These are phyloP conservation scores for Mycteria americana DNA, from an alignment of 2,797 vertebrate species.

Conservation along the genomic window DNA sequence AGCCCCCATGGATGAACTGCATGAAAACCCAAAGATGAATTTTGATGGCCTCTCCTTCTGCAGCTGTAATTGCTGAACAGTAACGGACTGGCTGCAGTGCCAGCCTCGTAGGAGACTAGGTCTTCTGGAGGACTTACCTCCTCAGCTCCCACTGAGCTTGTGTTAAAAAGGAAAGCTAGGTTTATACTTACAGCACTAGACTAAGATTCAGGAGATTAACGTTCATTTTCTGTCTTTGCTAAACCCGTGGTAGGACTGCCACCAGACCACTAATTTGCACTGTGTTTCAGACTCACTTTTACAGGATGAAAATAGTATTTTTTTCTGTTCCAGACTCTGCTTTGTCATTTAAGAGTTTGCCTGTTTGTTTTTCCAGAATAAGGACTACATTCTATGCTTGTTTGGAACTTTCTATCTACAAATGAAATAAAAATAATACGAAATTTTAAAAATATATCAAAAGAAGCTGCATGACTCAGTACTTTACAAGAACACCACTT, in stretches of 20 bases:
- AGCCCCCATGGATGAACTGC: fast-evolving
- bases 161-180: neutral
- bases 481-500: neutral
- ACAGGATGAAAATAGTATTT: neutral
- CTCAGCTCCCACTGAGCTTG: neutral
- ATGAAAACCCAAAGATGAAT: neutral
- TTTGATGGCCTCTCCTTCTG: neutral
- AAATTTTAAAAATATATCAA: neutral
- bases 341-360: neutral
- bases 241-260: neutral
- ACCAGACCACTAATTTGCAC: neutral
- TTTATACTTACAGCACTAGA: neutral
- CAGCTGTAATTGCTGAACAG: neutral
- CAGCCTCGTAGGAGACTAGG: fast-evolving
- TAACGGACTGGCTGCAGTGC: neutral
- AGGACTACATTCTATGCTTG: neutral
- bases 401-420: neutral
- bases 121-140: neutral
- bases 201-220: neutral
- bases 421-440: neutral
- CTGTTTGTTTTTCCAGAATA: neutral
- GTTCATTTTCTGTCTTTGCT: neutral
- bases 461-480: neutral
- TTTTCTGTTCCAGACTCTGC: neutral
- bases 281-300: neutral